Conservation (phyloP, 2,797 vertebrate species). For the Diplodus puntazzo region DNA sequence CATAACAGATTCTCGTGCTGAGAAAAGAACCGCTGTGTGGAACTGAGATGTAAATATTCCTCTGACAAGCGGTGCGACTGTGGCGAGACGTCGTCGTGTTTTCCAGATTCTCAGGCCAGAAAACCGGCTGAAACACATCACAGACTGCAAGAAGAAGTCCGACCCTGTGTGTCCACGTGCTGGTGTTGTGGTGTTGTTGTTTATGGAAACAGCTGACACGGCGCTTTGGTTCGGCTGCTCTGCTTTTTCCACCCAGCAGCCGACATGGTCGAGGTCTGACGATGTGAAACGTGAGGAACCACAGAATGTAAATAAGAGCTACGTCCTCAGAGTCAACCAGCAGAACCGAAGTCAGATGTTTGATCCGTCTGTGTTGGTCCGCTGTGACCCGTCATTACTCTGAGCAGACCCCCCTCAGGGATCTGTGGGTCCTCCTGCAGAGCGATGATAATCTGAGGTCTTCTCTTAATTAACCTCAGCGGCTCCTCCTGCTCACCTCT, state of each 20-base stretch:
- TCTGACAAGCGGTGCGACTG: not conserved
- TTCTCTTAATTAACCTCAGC: slow-evolving; percentile 37
- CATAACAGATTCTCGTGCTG: too few species aligned
- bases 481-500: not conserved
- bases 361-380: not conserved
- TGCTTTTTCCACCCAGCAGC: slow-evolving; percentile 18
- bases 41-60: not conserved
- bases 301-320: not conserved
- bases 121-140: not conserved
- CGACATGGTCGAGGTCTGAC: slow-evolving; percentile 13
- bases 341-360: not conserved
- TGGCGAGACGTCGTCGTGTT: not conserved
- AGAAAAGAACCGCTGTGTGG: too few species aligned
- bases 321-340: not conserved
- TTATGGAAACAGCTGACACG: slow-evolving; percentile 54
- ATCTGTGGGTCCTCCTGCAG: slow-evolving; percentile 8
- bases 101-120: not conserved
- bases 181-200: slow-evolving; percentile 15
- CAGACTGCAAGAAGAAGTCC: not conserved
- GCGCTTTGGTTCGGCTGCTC: not conserved
- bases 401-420: not conserved
- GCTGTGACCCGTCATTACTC: not conserved
- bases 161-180: not conserved
- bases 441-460: slow-evolving; percentile 27
- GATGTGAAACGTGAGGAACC: not conserved